Base-by-base conservation (phyloP, 2,888 invertebrate species). In the Cerastis rubricosa region DNA sequence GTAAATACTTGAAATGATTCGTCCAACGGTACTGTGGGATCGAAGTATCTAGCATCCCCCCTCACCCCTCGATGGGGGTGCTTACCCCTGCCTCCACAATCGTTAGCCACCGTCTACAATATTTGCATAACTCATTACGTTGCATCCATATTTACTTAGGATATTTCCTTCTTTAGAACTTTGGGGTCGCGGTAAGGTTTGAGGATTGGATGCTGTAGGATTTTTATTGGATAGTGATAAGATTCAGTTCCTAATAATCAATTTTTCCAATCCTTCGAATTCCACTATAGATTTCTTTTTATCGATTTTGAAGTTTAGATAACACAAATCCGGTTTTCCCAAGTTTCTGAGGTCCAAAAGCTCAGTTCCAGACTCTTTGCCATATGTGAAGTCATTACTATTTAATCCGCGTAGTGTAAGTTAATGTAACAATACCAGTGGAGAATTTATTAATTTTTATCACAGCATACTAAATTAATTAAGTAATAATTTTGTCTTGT, bases 81-180 rank as follows among this genome's bases (percentile, higher is more conserved):
- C 76, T 69, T 67, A 19, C 76, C 66, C 74, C 78, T 65, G 54
- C 70, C 87, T 88, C 87, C 89, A 82, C 89, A 90, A 91, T 95
- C 94, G 94, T 94, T 94, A 93, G 93, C 93, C 90, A 91, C 89
- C 94, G 93, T 94, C 94, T 94, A 92, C 93, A 92, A 94, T 94
- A 96, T 96, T 96, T 95, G 94, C 94, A 95, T 96, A 95, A 94
- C 95, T 96, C 95, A 96, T 96, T 96, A 95, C 91, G 92, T 90
- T 94, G 95, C 95, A 96, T 96, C 92, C 94, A 96, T 96, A 96
- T 96, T 96, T 96, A 96, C 96, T 96, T 96, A 95, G 94, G 91
- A 94, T 92, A 95, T 94, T 95, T 94, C 92, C 95, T 94, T 93
- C 92, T 94, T 94, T 88, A 84, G 78, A 85, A 84, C 73, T 86